These are phyloP conservation scores for Ennomos fuscantarius DNA, from an alignment of 2,888 invertebrate genomes.

Conservation along the genomic window DNA sequence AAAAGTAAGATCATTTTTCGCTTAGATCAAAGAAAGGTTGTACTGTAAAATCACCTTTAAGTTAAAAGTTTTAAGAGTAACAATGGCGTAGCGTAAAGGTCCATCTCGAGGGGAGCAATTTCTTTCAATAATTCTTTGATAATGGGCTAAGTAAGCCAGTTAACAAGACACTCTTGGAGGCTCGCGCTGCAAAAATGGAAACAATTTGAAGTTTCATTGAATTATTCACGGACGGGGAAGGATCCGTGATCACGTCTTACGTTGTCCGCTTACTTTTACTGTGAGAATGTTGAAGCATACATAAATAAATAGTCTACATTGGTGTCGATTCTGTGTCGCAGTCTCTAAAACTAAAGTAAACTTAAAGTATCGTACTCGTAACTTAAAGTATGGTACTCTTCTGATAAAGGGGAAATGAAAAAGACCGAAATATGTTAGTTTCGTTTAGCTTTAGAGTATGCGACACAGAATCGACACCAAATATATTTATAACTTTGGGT, in stretches of 20 bases:
- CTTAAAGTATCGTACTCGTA: too few species aligned
- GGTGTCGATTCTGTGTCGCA: too few species aligned
- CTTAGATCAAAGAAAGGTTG: slow-evolving; percentile 3
- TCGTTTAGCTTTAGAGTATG: too few species aligned
- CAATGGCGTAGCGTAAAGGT: slow-evolving; percentile 28
- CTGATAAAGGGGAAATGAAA: too few species aligned
- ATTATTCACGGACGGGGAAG: slow-evolving; percentile 46
- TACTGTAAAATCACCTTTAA: slow-evolving; percentile 21
- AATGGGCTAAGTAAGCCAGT: slow-evolving; percentile 70
- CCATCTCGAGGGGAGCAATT: slow-evolving; percentile 56
- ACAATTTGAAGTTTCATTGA: slow-evolving; percentile 60
- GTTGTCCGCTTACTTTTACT: slow-evolving; percentile 4
- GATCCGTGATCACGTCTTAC: slow-evolving; percentile 8
- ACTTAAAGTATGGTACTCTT: too few species aligned
- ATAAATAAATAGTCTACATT: too few species aligned
- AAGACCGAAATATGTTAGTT: too few species aligned
- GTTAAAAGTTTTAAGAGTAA: slow-evolving; percentile 31
- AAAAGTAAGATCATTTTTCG: slow-evolving; percentile 56
- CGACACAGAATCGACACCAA: too few species aligned
- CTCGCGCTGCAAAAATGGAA: slow-evolving; percentile 56
- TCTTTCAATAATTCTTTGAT: slow-evolving; percentile 66
- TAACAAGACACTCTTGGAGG: slow-evolving; percentile 62
- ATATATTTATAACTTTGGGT: too few species aligned
- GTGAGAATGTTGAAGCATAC: too few species aligned
- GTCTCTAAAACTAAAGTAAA: too few species aligned